These are phyloP conservation scores for Pseudochirops cupreus DNA, from an alignment of 2,797 vertebrate species.

Conservation along the genomic window DNA sequence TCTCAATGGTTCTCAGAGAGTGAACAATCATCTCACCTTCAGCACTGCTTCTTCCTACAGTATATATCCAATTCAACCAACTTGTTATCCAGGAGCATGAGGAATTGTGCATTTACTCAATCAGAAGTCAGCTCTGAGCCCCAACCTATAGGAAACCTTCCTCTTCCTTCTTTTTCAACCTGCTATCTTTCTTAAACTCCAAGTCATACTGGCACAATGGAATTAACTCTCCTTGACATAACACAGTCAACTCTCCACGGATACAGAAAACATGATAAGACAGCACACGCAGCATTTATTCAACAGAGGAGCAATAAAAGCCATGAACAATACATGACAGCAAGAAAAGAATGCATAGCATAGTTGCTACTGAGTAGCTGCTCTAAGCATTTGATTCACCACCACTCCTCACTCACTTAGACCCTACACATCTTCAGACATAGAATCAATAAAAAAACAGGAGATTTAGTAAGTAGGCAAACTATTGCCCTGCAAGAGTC, in stretches of 20 bases:
- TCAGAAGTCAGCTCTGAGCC: neutral
- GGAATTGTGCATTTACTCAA: neutral
- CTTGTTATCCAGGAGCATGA: neutral
- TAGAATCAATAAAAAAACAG: neutral
- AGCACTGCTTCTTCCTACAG: neutral
- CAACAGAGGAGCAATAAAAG: neutral
- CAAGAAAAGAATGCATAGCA: neutral
- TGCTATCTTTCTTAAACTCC: neutral
- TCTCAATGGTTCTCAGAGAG: neutral
- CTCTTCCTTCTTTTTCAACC: neutral
- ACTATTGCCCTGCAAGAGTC: neutral
- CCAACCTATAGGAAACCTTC: neutral
- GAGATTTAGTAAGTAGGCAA: neutral
- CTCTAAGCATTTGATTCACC: neutral
- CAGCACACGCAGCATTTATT: neutral
- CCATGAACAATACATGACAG: neutral
- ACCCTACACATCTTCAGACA: neutral
- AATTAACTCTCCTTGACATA: neutral
- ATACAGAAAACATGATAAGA: neutral
- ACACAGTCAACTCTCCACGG: neutral
- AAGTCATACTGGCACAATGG: neutral
- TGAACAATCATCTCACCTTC: neutral
- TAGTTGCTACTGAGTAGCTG: neutral
- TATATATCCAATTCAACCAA: neutral
- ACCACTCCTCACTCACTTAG: neutral